Evolutionary conservation across 92 coral and sea anemone genomes (phyloP).

Genomic region (Porites divaricata): DNA sequence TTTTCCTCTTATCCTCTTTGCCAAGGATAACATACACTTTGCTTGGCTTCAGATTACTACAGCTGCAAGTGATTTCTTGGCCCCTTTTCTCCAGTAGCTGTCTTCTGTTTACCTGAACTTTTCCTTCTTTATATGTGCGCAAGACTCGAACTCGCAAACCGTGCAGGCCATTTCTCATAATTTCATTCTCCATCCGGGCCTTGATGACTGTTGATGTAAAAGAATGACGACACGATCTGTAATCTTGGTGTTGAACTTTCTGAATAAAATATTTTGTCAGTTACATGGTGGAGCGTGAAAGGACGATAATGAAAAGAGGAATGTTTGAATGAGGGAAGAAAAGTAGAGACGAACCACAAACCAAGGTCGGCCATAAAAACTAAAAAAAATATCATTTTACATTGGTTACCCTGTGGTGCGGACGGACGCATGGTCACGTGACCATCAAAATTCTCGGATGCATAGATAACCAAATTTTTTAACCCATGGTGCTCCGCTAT

Average conservation of each 20-base stretch:
- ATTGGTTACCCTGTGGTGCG: too few species aligned
- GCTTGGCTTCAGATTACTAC: constrained; percentile 58
- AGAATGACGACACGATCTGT: neutral
- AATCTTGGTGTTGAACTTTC: neutral
- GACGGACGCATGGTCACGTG: too few species aligned
- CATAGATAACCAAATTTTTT: too few species aligned
- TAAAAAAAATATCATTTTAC: too few species aligned
- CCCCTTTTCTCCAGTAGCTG: constrained; percentile 83
- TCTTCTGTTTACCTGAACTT: constrained; percentile 67
- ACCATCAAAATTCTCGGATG: too few species aligned
- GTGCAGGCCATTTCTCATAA: constrained; percentile 68
- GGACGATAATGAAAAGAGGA: too few species aligned
- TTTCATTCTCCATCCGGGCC: constrained; percentile 79
- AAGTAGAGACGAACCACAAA: too few species aligned
- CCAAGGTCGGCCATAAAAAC: too few species aligned
- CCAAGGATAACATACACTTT: constrained; percentile 85
- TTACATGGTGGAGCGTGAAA: too few species aligned
- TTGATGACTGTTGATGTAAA: constrained; percentile 73
- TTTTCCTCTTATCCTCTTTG: constrained; percentile 78
- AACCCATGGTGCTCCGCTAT: too few species aligned
- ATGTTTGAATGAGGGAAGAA: too few species aligned
- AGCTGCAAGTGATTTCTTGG: constrained; percentile 81
- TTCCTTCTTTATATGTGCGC: constrained; percentile 77
- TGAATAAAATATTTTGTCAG: too few species aligned
- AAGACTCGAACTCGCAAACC: constrained; percentile 85